Percentiles rank a stretch among this genome's conserved stretches.
These are phyloP conservation scores for Drosophila kanekoi DNA, from an alignment of 2,888 invertebrate genomes.

Conservation along the genomic window DNA sequence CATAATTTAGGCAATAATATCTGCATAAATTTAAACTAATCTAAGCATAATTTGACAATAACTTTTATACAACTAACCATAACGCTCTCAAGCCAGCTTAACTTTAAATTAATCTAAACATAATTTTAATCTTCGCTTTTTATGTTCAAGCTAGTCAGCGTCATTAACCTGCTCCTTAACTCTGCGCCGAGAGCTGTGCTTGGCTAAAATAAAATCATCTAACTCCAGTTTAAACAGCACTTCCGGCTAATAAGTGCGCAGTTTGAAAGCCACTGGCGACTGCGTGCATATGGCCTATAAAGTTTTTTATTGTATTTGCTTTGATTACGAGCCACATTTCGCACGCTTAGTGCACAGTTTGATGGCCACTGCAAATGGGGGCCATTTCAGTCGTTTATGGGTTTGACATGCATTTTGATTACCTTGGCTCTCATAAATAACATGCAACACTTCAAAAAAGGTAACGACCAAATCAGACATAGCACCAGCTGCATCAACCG, in stretches of 20 bases:
- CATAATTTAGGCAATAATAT: too few species aligned
- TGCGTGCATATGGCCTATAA: slow-evolving; percentile 39
- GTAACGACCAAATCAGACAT: slow-evolving; percentile 68
- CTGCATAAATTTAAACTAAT: too few species aligned
- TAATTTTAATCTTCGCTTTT: background rate
- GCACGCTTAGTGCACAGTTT: slow-evolving; percentile 68
- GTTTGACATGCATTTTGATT: slow-evolving; percentile 77
- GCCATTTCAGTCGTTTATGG: slow-evolving; percentile 37
- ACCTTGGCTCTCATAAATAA: slow-evolving; percentile 62
- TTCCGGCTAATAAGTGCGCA: slow-evolving; percentile 43
- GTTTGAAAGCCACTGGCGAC: slow-evolving; percentile 31
- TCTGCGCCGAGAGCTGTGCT: background rate
- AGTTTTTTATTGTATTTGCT: slow-evolving; percentile 53
- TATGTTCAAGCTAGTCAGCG: background rate
- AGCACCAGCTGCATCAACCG: slow-evolving; percentile 41
- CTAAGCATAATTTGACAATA: background rate
- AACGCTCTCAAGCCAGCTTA: too few species aligned
- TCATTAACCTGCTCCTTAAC: slow-evolving; percentile 1
- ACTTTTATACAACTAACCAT: background rate
- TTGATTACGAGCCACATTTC: slow-evolving; percentile 62
- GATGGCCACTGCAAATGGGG: slow-evolving; percentile 51
- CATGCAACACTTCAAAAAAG: slow-evolving; percentile 72
- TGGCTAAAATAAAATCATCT: slow-evolving; percentile 7
- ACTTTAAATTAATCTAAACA: background rate
- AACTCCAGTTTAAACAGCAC: slow-evolving; percentile 46